phyloP scores from a whole-genome alignment of 35 echinoderm and acorn worm species.

The Apostichopus japonicus region DNA sequence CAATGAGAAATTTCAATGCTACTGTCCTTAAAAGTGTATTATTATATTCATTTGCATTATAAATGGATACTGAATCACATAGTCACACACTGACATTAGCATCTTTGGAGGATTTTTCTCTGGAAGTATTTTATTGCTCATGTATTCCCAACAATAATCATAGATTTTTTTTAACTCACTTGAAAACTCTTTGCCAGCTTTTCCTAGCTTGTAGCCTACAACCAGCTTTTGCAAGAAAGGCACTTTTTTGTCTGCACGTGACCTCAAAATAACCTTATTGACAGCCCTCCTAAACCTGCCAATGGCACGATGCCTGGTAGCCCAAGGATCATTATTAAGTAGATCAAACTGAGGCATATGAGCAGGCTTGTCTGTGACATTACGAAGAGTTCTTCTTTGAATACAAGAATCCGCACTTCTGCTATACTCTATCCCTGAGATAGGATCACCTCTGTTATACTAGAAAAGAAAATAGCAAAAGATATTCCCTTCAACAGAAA shows the following conservation, averaged over 20 bases:
- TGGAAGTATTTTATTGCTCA: no score
- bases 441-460: constrained; percentile 92
- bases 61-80: no score
- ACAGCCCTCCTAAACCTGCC: constrained; percentile 86
- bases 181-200: constrained; percentile 73
- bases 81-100: no score
- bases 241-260: constrained; percentile 69
- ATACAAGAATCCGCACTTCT: constrained; percentile 59
- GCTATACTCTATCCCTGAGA: constrained; percentile 89
- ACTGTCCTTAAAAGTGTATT: no score
- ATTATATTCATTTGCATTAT: no score
- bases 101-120: no score
- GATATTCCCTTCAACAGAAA: neutral
- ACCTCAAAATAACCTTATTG: constrained; percentile 85
- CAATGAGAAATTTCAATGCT: no score
- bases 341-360: constrained; percentile 71
- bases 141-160: no score
- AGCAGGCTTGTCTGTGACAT: constrained; percentile 53
- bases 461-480: constrained; percentile 51
- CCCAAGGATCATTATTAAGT: constrained; percentile 93
- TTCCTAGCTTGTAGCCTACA: constrained; percentile 73
- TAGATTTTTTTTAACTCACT: constrained; percentile 49
- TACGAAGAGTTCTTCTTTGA: constrained; percentile 79
- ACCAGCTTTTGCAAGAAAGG: constrained; percentile 79
- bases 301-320: constrained; percentile 78